These are phyloP conservation scores for Sinodicranocentrus sp. DNA, from an alignment of 2,888 invertebrate species.

Conservation along the genomic window DNA sequence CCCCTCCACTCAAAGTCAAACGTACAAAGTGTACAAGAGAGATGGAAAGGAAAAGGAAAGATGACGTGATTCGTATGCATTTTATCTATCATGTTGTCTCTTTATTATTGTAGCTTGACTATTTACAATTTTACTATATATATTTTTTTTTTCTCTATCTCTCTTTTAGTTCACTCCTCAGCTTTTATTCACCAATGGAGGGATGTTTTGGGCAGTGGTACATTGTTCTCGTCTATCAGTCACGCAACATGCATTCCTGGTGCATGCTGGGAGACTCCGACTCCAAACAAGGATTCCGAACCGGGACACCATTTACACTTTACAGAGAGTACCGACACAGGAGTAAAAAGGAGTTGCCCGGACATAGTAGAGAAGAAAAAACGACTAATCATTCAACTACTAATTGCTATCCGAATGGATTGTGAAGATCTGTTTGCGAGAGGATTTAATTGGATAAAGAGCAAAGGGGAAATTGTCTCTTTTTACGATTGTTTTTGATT, in stretches of 20 bases:
- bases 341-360: neutral
- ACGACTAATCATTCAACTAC: slow-evolving; percentile 45
- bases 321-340: neutral
- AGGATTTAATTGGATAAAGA: slow-evolving; percentile 49
- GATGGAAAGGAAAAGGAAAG: neutral
- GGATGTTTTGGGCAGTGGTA: no score
- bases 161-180: no score
- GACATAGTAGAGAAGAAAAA: neutral
- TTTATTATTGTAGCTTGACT: no score
- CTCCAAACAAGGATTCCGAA: slow-evolving; percentile 50
- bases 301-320: slow-evolving; percentile 2
- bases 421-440: neutral
- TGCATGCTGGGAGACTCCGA: slow-evolving; percentile 49
- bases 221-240: slow-evolving; percentile 56
- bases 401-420: slow-evolving; percentile 45
- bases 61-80: slow-evolving; percentile 11
- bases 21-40: neutral
- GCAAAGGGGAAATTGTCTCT: slow-evolving; percentile 10
- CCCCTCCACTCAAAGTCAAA: neutral
- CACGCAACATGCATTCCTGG: slow-evolving; percentile 61
- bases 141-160: no score
- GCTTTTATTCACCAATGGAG: no score
- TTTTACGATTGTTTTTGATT: neutral
- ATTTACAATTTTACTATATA: no score
- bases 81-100: slow-evolving; percentile 3